Conservation (phyloP, 92 coral and sea anemone species). For the Meandrina meandrites region DNA sequence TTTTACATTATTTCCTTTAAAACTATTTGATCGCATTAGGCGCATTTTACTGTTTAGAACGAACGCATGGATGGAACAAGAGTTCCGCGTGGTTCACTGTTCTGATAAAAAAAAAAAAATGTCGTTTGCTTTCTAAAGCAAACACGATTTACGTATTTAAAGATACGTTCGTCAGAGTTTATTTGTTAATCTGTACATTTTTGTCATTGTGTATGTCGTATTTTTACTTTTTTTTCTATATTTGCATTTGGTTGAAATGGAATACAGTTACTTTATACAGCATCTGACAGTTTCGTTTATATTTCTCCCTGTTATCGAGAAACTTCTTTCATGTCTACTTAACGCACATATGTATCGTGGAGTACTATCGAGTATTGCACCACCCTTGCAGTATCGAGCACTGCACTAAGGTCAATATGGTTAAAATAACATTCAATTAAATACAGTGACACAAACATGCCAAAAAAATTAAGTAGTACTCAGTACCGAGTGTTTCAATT, state of each 20-base stretch:
- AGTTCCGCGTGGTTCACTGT: not conserved
- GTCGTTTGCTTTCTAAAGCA: too few relatives aligned
- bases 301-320: not conserved
- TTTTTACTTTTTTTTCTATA: not conserved
- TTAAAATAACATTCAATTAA: not conserved
- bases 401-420: not conserved
- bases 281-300: not conserved
- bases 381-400: not conserved
- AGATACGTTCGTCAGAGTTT: not conserved
- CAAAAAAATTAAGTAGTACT: slow-evolving; percentile 2
- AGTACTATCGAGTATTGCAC: not conserved
- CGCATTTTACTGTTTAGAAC: too few relatives aligned
- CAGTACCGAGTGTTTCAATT: not conserved
- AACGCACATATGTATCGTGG: not conserved
- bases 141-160: too few relatives aligned
- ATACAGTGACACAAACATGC: not conserved
- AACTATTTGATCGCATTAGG: not conserved
- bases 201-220: not conserved
- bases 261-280: not conserved
- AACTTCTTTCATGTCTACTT: not conserved
- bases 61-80: too few relatives aligned
- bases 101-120: not conserved
- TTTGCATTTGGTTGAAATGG: not conserved
- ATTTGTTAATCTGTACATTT: not conserved
- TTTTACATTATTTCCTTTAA: not conserved